These are phyloP conservation scores for Diorhabda carinulata DNA, from an alignment of 1,140 invertebrate species.

Conservation along the genomic window DNA sequence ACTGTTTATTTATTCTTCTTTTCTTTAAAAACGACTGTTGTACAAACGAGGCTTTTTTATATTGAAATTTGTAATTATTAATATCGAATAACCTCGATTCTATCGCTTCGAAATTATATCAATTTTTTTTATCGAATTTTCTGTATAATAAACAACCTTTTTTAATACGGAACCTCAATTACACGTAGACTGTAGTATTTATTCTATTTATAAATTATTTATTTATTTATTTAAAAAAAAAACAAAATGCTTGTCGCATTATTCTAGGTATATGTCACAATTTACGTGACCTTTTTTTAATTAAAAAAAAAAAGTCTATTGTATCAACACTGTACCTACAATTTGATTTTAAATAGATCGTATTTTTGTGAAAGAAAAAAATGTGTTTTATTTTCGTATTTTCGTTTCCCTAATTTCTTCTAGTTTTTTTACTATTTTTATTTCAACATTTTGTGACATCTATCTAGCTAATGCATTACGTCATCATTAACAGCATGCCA, in stretches of 20 bases:
- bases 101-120: no score
- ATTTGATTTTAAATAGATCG: constrained; percentile 31
- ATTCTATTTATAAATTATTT: constrained; percentile 37
- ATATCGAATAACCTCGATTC: no score
- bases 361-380: constrained; percentile 22
- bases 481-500: constrained; percentile 25
- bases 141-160: constrained; percentile 15
- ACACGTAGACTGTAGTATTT: constrained; percentile 20
- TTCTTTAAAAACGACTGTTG: neutral
- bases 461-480: constrained; percentile 46
- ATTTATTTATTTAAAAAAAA: constrained; percentile 15
- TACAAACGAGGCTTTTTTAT: neutral
- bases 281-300: constrained; percentile 30
- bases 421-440: neutral
- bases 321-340: constrained; percentile 21
- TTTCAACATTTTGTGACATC: constrained; percentile 42
- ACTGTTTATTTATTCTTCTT: constrained; percentile 6
- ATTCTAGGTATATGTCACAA: constrained; percentile 48
- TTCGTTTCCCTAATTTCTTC: neutral
- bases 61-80: no score
- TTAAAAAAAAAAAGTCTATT: constrained; percentile 16
- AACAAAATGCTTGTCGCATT: constrained; percentile 37
- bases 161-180: constrained; percentile 5
- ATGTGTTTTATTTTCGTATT: constrained; percentile 29
- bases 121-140: constrained; percentile 7